These are phyloP conservation scores for Sinopyrophorus schimmeli DNA, from an alignment of 2,888 invertebrate genomes.

Conservation along the genomic window DNA sequence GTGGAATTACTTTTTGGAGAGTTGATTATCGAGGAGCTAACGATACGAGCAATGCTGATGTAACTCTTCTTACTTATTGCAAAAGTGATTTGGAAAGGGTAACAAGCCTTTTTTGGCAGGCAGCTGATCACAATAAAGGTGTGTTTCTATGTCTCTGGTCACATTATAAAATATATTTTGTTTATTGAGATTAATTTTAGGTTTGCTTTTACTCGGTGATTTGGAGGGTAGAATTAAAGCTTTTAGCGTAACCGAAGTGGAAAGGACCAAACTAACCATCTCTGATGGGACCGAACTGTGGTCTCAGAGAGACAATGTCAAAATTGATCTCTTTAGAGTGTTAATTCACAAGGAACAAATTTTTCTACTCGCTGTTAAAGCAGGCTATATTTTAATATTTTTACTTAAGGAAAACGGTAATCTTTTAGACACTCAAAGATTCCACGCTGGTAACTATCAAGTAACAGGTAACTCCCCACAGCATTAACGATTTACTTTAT, in stretches of 20 bases:
- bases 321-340: conserved; percentile 44
- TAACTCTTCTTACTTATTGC: conserved; percentile 41
- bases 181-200: conserved; percentile 32
- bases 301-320: conserved; percentile 39
- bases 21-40: conserved; percentile 37
- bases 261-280: conserved; percentile 33
- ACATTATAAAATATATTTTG: no score
- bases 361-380: conserved; percentile 43
- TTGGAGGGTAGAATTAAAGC: conserved; percentile 43
- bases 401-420: conserved; percentile 41
- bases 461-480: conserved; percentile 42
- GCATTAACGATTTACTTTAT: background rate
- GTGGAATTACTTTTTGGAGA: conserved; percentile 46
- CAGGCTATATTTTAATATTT: conserved; percentile 43
- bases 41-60: conserved; percentile 29
- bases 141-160: background rate
- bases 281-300: conserved; percentile 38
- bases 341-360: conserved; percentile 38
- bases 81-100: conserved; percentile 40
- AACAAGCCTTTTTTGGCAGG: conserved; percentile 44
- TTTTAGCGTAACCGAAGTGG: conserved; percentile 40
- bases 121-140: conserved; percentile 37
- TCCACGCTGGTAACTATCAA: conserved; percentile 43
- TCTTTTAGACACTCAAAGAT: conserved; percentile 40
- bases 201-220: conserved; percentile 43